These are phyloP conservation scores for Selenia dentaria DNA, from an alignment of 2,888 invertebrate genomes.

Conservation along the genomic window DNA sequence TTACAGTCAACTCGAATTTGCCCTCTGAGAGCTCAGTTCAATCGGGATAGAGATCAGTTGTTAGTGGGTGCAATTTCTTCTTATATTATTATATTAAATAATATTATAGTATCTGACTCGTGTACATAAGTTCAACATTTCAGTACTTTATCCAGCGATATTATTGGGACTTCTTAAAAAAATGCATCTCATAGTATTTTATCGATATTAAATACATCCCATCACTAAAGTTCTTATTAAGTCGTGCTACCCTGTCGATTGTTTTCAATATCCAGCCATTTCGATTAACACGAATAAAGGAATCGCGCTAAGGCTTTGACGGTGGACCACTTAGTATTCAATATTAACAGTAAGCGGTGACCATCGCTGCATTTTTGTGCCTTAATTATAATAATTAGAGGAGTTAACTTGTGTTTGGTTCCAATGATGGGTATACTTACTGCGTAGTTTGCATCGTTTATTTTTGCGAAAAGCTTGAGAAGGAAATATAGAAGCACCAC, in stretches of 20 bases:
- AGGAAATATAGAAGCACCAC: too few species aligned
- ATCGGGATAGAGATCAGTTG: too few species aligned
- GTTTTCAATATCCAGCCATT: slow-evolving; percentile 81
- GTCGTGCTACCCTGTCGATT: slow-evolving; percentile 81
- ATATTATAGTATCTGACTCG: too few species aligned
- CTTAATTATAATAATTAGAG: slow-evolving; percentile 69
- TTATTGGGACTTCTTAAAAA: too few species aligned
- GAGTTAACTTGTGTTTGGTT: slow-evolving; percentile 37
- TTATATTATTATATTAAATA: too few species aligned
- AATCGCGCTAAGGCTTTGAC: slow-evolving; percentile 71
- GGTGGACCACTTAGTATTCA: slow-evolving; percentile 68
- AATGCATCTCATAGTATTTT: too few species aligned
- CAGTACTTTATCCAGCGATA: too few species aligned
- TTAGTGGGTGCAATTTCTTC: too few species aligned
- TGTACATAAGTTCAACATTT: too few species aligned
- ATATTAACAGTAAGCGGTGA: slow-evolving; percentile 40
- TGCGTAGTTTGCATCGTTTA: slow-evolving; percentile 7
- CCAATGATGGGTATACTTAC: slow-evolving; percentile 1
- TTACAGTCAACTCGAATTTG: too few species aligned
- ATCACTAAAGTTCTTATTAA: slow-evolving; percentile 47
- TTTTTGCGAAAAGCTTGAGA: slow-evolving; percentile 1
- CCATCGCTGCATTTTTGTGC: slow-evolving; percentile 62
- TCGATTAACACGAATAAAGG: slow-evolving; percentile 80
- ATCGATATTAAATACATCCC: slow-evolving; percentile 40
- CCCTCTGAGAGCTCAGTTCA: too few species aligned